Evolutionary conservation across 2,888 invertebrate genomes (phyloP).

Genomic region (Limenitis camilla): DNA sequence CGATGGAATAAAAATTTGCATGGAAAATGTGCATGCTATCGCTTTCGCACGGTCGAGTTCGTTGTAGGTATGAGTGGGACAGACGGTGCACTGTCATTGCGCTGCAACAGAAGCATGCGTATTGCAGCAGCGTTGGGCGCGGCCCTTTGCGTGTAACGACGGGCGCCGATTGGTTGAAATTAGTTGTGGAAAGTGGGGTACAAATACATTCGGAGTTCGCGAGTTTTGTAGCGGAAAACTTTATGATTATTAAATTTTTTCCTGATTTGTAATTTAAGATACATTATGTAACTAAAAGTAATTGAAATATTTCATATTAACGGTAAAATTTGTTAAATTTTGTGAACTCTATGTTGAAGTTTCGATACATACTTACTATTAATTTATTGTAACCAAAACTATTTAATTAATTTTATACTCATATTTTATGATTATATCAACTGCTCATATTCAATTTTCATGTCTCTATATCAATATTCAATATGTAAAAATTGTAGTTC

Average conservation of each 20-base stretch:
- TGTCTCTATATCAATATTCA: too few species aligned
- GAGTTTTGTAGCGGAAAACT: slow-evolving; percentile 58
- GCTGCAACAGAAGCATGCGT: slow-evolving; percentile 63
- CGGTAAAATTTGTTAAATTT: too few species aligned
- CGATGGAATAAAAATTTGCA: slow-evolving; percentile 70
- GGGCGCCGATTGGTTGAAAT: slow-evolving; percentile 50
- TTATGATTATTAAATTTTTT: too few species aligned
- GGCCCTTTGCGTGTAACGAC: slow-evolving; percentile 48
- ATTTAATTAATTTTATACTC: too few species aligned
- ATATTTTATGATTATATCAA: too few species aligned
- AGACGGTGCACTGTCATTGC: slow-evolving; percentile 35
- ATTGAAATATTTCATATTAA: too few species aligned
- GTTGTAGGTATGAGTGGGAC: slow-evolving; percentile 45
- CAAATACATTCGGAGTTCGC: slow-evolving; percentile 50
- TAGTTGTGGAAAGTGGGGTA: slow-evolving; percentile 53
- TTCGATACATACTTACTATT: too few species aligned
- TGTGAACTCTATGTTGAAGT: too few species aligned
- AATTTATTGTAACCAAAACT: not conserved
- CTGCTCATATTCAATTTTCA: too few species aligned
- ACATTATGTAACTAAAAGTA: too few species aligned
- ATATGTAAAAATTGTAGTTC: too few species aligned
- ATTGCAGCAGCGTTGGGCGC: slow-evolving; percentile 63
- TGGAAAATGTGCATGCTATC: slow-evolving; percentile 46
- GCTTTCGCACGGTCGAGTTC: slow-evolving; percentile 31
- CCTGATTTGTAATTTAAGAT: too few species aligned